Evolutionary conservation across 2,113 vertebrate genomes (phyloP).

Genomic region (Pavo muticus): DNA sequence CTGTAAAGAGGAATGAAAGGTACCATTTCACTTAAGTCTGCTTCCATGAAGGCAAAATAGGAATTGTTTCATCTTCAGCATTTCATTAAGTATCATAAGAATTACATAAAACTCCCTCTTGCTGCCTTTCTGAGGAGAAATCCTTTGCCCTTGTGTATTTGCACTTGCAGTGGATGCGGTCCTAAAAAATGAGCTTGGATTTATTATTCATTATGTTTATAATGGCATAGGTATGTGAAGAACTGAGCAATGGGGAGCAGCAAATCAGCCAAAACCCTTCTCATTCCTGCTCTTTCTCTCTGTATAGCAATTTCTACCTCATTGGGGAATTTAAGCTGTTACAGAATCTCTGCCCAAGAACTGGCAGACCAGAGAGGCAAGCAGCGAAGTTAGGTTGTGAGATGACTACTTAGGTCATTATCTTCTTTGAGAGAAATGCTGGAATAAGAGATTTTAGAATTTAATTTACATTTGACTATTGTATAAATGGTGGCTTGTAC

Average conservation of each 20-base stretch:
- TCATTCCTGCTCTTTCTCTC: conserved; percentile 31
- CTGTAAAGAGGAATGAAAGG: conserved; percentile 63
- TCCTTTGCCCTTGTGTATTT: conserved; percentile 67
- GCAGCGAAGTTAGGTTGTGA: background rate
- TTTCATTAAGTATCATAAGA: conserved; percentile 69
- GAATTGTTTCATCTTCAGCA: conserved; percentile 69
- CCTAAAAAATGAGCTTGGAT: conserved; percentile 70
- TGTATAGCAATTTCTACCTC: conserved; percentile 43
- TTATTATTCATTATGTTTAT: conserved; percentile 76
- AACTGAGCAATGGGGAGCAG: conserved; percentile 64
- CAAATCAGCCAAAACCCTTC: conserved; percentile 57
- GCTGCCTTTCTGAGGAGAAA: conserved; percentile 53
- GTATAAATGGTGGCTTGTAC: background rate
- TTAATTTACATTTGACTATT: conserved; percentile 9
- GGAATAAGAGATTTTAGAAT: conserved; percentile 9
- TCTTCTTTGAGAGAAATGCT: background rate
- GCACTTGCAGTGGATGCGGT: conserved; percentile 53
- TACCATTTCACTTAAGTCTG: conserved; percentile 53
- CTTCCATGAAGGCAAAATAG: conserved; percentile 64
- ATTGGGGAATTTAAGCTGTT: conserved; percentile 52
- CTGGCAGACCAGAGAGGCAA: conserved; percentile 21
- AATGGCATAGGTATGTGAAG: conserved; percentile 66
- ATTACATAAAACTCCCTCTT: conserved; percentile 50
- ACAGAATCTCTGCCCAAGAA: conserved; percentile 23
- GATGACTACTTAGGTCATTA: conserved; percentile 21